Evolutionary conservation across 2,113 vertebrate species (phyloP).

Genomic region (Sula dactylatra): DNA sequence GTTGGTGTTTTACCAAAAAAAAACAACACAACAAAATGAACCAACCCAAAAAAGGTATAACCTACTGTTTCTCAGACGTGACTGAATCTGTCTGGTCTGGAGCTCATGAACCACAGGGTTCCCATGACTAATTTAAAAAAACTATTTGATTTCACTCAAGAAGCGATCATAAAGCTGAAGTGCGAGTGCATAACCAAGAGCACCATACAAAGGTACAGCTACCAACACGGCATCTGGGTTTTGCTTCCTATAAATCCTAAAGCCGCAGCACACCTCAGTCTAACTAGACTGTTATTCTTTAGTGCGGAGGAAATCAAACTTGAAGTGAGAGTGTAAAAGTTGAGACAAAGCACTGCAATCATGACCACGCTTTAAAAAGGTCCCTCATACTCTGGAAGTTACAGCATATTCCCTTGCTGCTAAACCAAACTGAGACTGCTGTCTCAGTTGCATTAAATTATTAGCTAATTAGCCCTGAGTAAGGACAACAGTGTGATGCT

Average conservation of each 20-base stretch:
- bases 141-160: not conserved
- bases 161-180: not conserved
- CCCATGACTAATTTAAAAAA: not conserved
- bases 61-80: not conserved
- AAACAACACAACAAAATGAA: not conserved
- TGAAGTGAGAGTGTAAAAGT: not conserved
- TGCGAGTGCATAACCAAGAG: not conserved
- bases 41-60: not conserved
- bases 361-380: not conserved
- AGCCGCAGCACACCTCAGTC: not conserved
- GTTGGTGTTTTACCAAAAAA: not conserved
- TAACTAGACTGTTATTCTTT: not conserved
- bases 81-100: not conserved
- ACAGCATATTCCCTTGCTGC: not conserved
- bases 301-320: not conserved
- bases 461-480: constrained; percentile 69
- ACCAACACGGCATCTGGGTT: not conserved
- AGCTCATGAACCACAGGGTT: not conserved
- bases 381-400: not conserved
- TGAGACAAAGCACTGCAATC: not conserved
- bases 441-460: constrained; percentile 70
- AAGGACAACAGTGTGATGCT: constrained; percentile 60
- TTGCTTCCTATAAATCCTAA: not conserved
- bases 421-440: constrained; percentile 20
- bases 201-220: not conserved